Conservation (phyloP, 2,888 invertebrate species). For the Crepidodera aurea region DNA sequence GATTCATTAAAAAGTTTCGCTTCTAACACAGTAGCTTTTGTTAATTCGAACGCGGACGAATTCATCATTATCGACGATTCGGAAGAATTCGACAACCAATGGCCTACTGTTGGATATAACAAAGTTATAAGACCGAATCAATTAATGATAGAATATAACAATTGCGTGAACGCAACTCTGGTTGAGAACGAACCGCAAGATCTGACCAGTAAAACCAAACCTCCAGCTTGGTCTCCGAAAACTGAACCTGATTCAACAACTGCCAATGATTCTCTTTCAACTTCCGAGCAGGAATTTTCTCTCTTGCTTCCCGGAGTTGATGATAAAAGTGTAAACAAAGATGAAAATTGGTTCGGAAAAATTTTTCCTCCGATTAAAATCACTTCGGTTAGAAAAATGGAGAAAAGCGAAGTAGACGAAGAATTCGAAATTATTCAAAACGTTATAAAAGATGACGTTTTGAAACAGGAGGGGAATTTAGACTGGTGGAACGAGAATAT, state of each 20-base stretch:
- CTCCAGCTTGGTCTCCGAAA: neutral
- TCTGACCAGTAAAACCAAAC: neutral
- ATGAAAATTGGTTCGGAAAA: constrained; percentile 26
- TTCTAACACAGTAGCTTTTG: neutral
- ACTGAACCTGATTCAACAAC: constrained; percentile 15
- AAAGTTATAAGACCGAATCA: constrained; percentile 9
- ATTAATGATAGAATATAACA: neutral
- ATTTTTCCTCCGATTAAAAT: constrained; percentile 23
- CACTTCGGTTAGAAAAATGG: neutral
- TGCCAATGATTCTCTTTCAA: neutral
- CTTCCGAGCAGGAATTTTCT: neutral
- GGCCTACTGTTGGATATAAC: constrained; percentile 27
- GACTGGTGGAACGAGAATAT: constrained; percentile 32
- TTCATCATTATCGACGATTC: constrained; percentile 26
- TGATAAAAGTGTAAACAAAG: constrained; percentile 5
- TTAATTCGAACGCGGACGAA: neutral
- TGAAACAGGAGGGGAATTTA: constrained; percentile 27
- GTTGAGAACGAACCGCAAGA: constrained; percentile 1
- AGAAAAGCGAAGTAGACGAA: constrained; percentile 34
- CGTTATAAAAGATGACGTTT: constrained; percentile 33
- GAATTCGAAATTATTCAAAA: constrained; percentile 37
- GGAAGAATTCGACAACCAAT: constrained; percentile 33
- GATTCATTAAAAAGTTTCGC: constrained; percentile 25
- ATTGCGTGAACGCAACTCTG: neutral
- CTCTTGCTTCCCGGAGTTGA: neutral